A percentile compares a stretch with the other conserved stretches of the same genome.
Conservation (phyloP, 2,797 vertebrate species). For the Pygocentrus nattereri region DNA sequence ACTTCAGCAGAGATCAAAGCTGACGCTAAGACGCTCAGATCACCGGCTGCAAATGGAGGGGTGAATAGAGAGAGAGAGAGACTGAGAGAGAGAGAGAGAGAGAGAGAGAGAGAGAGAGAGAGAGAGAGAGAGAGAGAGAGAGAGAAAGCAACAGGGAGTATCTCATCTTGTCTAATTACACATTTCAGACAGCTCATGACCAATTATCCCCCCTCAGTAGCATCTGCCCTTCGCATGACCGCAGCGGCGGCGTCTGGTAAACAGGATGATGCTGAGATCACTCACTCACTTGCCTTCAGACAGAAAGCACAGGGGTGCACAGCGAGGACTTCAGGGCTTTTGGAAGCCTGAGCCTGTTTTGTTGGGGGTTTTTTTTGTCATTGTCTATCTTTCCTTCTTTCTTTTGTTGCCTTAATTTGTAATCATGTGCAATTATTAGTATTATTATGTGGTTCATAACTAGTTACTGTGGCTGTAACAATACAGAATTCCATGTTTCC, state of each 20-base stretch:
- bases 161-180: constrained; percentile 84
- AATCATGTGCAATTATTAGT: neutral
- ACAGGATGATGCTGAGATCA: constrained; percentile 68
- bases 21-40: constrained; percentile 76
- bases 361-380: neutral
- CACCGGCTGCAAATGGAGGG: constrained; percentile 68
- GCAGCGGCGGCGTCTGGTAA: constrained; percentile 74
- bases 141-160: constrained; percentile 67
- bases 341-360: neutral
- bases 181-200: constrained; percentile 83
- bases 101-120: constrained; percentile 50
- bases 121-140: constrained; percentile 64
- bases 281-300: constrained; percentile 32
- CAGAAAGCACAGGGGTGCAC: neutral
- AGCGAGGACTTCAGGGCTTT: constrained; percentile 24
- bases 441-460: too few relatives aligned
- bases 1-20: constrained; percentile 83
- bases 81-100: neutral
- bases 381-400: neutral
- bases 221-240: constrained; percentile 82
- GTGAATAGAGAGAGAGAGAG: constrained; percentile 50
- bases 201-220: constrained; percentile 83
- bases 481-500: too few relatives aligned
- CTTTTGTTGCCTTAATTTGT: neutral
- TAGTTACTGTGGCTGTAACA: too few relatives aligned